phyloP scores from a whole-genome alignment of 2,797 vertebrate genomes.

The Galaxias olidus region DNA sequence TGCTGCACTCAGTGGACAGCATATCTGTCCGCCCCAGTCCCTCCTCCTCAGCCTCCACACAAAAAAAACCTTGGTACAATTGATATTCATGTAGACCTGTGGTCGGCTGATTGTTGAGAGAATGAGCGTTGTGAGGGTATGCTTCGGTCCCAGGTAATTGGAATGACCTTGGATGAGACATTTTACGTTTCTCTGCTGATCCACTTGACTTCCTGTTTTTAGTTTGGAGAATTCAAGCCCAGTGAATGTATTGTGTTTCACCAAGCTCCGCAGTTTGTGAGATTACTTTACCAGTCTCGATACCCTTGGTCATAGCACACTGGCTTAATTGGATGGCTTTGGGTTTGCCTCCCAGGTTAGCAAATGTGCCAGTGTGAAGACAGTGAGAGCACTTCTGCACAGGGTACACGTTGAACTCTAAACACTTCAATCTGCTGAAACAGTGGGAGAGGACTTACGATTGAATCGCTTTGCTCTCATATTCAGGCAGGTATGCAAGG shows the following conservation, averaged over 20 bases:
- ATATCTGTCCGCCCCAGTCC: constrained; percentile 15
- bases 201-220: constrained; percentile 23
- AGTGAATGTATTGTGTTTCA: constrained; percentile 16
- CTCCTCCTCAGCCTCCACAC: background rate
- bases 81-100: constrained; percentile 44
- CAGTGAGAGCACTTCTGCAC: background rate
- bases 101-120: constrained; percentile 24
- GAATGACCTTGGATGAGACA: constrained; percentile 46
- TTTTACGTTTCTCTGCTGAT: constrained; percentile 14
- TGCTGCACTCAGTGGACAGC: constrained; percentile 32
- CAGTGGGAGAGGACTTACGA: background rate
- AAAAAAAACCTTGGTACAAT: constrained; percentile 29
- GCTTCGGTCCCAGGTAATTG: constrained; percentile 57
- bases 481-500: background rate
- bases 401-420: constrained; percentile 5
- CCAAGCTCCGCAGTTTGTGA: constrained; percentile 21
- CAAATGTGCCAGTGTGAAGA: background rate
- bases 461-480: background rate
- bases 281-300: constrained; percentile 10
- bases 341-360: background rate
- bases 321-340: constrained; percentile 27
- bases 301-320: constrained; percentile 2
- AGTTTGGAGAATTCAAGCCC: constrained; percentile 23
- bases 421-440: constrained; percentile 14
- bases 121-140: constrained; percentile 24